Evolutionary conservation across 2,113 vertebrate species (phyloP).

Genomic region (Dipodomys spectabilis): DNA sequence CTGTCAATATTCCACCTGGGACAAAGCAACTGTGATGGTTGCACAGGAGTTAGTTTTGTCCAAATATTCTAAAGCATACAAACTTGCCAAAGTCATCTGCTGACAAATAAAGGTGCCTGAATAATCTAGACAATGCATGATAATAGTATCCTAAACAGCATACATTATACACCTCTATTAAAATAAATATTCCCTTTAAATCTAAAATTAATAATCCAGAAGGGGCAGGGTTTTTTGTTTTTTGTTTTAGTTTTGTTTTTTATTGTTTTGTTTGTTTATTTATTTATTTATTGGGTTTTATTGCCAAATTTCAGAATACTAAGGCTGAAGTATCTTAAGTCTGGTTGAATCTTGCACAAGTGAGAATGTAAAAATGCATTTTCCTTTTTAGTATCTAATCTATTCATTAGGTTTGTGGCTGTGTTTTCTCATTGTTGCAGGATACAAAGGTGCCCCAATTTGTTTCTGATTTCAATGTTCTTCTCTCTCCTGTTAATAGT

Average conservation of each 20-base stretch:
- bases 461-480: too few relatives aligned
- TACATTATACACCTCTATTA: background rate
- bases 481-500: too few relatives aligned
- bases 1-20: background rate
- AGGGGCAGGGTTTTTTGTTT: too few relatives aligned
- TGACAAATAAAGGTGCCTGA: background rate
- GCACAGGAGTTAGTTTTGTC: background rate
- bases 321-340: background rate
- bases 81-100: background rate
- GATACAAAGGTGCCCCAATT: background rate
- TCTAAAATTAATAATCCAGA: background rate
- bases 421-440: background rate
- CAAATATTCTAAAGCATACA: background rate
- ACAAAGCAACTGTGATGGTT: background rate
- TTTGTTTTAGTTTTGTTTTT: too few relatives aligned
- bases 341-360: background rate
- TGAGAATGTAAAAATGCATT: background rate
- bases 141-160: too few relatives aligned
- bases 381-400: background rate
- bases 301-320: background rate
- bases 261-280: too few relatives aligned
- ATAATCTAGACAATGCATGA: too few relatives aligned
- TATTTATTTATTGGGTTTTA: background rate
- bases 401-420: background rate
- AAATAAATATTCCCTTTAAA: background rate